Evolutionary conservation across 2,797 vertebrate genomes (phyloP).

Genomic region (Centroberyx gerrardi): DNA sequence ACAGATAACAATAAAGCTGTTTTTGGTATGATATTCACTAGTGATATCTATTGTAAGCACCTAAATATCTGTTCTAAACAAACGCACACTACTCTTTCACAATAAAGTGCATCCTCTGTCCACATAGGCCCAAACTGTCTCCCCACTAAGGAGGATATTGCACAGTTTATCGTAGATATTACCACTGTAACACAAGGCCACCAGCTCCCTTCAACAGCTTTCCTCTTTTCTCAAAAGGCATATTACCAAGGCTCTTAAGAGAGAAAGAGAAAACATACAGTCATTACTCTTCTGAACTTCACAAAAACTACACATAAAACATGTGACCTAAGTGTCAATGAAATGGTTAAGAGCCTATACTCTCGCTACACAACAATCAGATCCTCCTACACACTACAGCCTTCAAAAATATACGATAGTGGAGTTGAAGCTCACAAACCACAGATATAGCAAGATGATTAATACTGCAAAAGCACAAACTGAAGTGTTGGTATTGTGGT

Average conservation of each 20-base stretch:
- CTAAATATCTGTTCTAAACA: conserved; percentile 54
- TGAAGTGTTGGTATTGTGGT: conserved; percentile 41
- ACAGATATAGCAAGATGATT: conserved; percentile 62
- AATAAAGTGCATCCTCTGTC: conserved; percentile 79
- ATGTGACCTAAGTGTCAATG: conserved; percentile 49
- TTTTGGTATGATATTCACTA: conserved; percentile 75
- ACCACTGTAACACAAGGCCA: conserved; percentile 51
- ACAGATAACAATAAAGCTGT: conserved; percentile 46
- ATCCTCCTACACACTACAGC: conserved; percentile 50
- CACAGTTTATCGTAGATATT: conserved; percentile 52
- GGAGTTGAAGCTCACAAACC: conserved; percentile 59
- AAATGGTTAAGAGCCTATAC: conserved; percentile 36
- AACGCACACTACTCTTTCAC: conserved; percentile 42
- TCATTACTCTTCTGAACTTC: conserved; percentile 39
- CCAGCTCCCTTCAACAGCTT: conserved; percentile 40
- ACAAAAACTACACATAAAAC: conserved; percentile 52
- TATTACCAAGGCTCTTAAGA: conserved; percentile 40
- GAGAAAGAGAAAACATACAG: conserved; percentile 39
- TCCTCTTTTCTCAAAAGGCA: conserved; percentile 50
- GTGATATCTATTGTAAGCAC: conserved; percentile 71
- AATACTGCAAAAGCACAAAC: conserved; percentile 51
- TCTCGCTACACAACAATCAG: conserved; percentile 42
- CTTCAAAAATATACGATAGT: conserved; percentile 57
- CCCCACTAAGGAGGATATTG: conserved; percentile 54
- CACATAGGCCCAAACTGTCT: conserved; percentile 39